Evolutionary conservation across 2,888 invertebrate species (phyloP), one percentile per base, ranked within the genome.

Genomic region (Tigriopus californicus): DNA sequence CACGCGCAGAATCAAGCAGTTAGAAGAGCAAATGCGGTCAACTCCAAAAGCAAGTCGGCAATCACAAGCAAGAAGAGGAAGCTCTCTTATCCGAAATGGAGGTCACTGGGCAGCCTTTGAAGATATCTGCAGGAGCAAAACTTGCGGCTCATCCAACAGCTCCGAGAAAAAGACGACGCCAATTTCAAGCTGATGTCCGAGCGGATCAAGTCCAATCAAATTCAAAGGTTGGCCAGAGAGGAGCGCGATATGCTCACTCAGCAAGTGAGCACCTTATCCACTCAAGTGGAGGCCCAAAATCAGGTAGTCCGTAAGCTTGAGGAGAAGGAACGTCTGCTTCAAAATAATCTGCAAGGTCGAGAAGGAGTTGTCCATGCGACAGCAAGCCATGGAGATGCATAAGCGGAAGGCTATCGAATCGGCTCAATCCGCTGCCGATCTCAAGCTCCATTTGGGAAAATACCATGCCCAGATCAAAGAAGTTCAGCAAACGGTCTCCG

Each of bases 101-200:
- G 70, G 92, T 94, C 2, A 98, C 97, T 0, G 97, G 97, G 0
- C 95, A 95, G 71, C 95, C 97, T 1, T 94, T 94, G 69, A 97
- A 98, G 71, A 97, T n/a, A 98, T 68, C 94, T 95, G 92, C 95
- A 97, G 74, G 95, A 97, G 67, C 95, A 95, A 74, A 95, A 95
- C 73, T 89, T 90, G 0, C 76, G 94, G 42, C 78, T 97, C 20
- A 85, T 97, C 57, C 92, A 95, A 66, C 95, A 97, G 71, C 73
- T 98, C 61, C 76, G 92, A 2, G 95, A 97, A 71, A 95, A 97
- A 67, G 92, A 94, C 68, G 97, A 97, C 69, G 94, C 95, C 4
- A 97, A 98, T 73, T 94, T 98, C 71, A 95, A 97, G 72, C 78
- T 97, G 5, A 95, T 98, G 94, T 90, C 92, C 0, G 97, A 97